These are phyloP conservation scores for Trichonephila clavipes DNA, from an alignment of 1,140 invertebrate species.

Conservation along the genomic window DNA sequence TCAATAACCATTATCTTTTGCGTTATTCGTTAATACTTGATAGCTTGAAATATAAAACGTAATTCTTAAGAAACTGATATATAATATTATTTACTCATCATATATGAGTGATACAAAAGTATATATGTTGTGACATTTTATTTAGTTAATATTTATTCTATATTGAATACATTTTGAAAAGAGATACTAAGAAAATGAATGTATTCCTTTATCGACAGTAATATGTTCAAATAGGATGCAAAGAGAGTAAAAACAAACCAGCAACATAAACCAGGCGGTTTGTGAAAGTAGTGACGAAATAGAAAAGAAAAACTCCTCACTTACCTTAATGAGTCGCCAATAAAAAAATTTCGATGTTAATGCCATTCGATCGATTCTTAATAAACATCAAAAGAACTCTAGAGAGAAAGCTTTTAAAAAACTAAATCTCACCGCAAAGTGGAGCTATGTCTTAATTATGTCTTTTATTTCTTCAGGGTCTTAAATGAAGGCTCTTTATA, in stretches of 20 bases:
- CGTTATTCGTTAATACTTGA: no score
- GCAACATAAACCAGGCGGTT: conserved; percentile 24
- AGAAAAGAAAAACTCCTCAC: conserved; percentile 1
- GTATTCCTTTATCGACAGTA: no score
- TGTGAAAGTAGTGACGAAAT: background rate
- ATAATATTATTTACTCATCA: no score
- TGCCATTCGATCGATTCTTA: conserved; percentile 37
- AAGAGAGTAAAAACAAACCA: background rate
- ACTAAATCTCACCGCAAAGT: conserved; percentile 30
- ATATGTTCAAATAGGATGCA: background rate
- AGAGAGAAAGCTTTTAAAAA: conserved; percentile 30
- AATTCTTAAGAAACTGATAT: no score
- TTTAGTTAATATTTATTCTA: no score
- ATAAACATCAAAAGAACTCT: conserved; percentile 30
- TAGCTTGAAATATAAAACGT: no score
- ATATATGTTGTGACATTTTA: no score
- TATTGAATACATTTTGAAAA: no score
- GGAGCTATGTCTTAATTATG: conserved; percentile 42
- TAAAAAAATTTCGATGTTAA: conserved; percentile 24
- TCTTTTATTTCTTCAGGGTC: conserved; percentile 28
- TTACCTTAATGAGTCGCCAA: conserved; percentile 23
- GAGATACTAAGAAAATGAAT: no score
- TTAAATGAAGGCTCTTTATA: conserved; percentile 28
- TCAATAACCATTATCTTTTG: no score
- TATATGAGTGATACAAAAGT: no score